phyloP scores from a whole-genome alignment of 2,113 vertebrate species.

The Nipponia nippon region DNA sequence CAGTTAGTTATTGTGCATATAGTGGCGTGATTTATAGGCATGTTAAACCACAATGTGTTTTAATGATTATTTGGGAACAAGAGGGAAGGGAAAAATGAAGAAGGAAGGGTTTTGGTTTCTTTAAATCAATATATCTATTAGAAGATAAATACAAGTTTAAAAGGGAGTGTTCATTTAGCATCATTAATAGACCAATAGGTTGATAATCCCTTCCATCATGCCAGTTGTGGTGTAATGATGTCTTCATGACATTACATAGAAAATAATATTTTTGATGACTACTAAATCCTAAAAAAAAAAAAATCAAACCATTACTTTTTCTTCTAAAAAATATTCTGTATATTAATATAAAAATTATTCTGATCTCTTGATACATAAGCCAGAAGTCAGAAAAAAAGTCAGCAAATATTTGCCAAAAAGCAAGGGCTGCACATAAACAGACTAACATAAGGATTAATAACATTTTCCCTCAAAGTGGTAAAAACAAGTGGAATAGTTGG shows the following conservation, averaged over 20 bases:
- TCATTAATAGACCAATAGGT: neutral
- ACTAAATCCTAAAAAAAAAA: neutral
- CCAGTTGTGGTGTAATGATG: neutral
- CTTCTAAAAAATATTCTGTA: neutral
- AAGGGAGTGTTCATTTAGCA: neutral
- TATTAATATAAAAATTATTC: neutral
- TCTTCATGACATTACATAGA: neutral
- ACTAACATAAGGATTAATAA: neutral
- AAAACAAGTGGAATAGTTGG: neutral
- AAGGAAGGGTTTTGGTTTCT: neutral
- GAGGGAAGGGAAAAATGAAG: neutral
- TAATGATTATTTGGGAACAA: neutral
- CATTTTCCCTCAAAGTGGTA: neutral
- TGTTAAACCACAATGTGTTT: neutral
- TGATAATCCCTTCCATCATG: neutral
- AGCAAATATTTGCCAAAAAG: neutral
- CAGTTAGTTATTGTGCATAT: neutral
- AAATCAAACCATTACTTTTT: neutral
- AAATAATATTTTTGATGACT: neutral
- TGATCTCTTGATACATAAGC: neutral
- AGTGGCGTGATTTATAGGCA: neutral
- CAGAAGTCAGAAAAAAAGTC: neutral
- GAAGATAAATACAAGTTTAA: neutral
- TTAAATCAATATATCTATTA: neutral
- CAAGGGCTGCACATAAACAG: neutral